phyloP scores from a whole-genome alignment of 2,888 invertebrate species.

The Ichneumoninae sp. region DNA sequence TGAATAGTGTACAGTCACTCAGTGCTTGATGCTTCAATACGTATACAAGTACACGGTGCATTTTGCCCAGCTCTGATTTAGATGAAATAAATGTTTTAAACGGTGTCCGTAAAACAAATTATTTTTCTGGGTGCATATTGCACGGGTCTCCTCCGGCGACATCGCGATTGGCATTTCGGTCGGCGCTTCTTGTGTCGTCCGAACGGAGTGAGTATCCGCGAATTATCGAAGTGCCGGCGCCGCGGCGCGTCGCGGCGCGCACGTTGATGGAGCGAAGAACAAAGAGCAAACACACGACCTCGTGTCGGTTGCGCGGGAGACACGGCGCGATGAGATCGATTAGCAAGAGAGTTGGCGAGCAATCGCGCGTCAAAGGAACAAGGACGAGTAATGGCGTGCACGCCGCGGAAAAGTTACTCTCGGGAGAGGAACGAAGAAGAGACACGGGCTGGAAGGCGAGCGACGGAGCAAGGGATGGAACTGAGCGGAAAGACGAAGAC shows the following conservation, averaged over 20 bases:
- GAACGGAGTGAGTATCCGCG: constrained; percentile 21
- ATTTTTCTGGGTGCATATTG: neutral
- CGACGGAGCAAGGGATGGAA: constrained; percentile 10
- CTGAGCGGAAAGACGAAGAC: constrained; percentile 8
- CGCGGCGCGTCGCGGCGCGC: neutral
- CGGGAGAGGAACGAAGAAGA: neutral
- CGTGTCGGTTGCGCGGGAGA: constrained; percentile 47
- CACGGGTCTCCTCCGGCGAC: neutral
- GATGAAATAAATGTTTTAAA: no score
- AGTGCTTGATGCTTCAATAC: no score
- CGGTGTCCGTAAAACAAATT: no score
- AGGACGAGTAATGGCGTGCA: constrained; percentile 56
- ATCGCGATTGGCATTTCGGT: constrained; percentile 52
- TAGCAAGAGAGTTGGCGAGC: constrained; percentile 70
- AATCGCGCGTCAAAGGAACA: constrained; percentile 60
- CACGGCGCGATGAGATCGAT: constrained; percentile 70
- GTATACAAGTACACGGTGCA: no score
- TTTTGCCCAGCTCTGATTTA: no score
- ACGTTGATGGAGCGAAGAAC: constrained; percentile 71
- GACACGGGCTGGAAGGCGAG: constrained; percentile 27
- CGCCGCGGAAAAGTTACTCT: constrained; percentile 29
- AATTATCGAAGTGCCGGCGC: constrained; percentile 39
- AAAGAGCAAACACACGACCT: constrained; percentile 67
- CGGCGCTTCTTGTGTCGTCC: constrained; percentile 35
- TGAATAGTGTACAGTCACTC: no score